Evolutionary conservation across 2,113 vertebrate species (phyloP).

Genomic region (Scomber scombrus): DNA sequence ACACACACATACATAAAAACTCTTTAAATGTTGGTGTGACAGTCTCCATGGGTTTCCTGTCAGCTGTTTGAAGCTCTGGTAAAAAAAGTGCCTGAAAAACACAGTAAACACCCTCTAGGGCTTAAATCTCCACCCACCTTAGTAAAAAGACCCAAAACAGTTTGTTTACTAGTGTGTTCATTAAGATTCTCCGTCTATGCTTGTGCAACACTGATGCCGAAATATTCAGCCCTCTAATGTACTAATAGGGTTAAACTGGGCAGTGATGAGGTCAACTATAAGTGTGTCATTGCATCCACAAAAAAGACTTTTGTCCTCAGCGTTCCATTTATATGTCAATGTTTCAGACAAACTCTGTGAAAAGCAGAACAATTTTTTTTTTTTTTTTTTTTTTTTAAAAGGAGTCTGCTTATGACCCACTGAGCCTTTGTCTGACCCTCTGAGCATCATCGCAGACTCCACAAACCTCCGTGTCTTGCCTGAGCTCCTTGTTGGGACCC

Average conservation of each 20-base stretch:
- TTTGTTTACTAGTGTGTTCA: slow-evolving; percentile 14
- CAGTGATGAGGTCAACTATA: background rate
- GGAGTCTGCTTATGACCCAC: slow-evolving; percentile 7
- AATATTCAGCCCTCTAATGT: background rate
- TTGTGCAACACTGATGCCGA: slow-evolving; percentile 16
- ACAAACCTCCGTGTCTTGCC: slow-evolving; percentile 18
- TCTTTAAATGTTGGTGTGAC: slow-evolving; percentile 7
- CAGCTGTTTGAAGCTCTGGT: background rate
- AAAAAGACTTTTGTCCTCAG: background rate
- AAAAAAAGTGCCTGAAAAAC: slow-evolving; percentile 3
- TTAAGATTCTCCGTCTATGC: background rate
- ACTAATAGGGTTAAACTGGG: background rate
- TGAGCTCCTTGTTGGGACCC: slow-evolving; percentile 17
- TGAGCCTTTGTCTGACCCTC: slow-evolving; percentile 52
- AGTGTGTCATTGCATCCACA: background rate
- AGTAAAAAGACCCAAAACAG: background rate
- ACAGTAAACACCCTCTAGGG: slow-evolving; percentile 23
- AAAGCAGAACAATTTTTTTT: background rate
- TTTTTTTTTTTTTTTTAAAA: too few species aligned
- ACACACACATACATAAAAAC: background rate
- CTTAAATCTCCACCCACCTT: slow-evolving; percentile 14
- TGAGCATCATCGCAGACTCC: slow-evolving; percentile 11
- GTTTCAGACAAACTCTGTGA: slow-evolving; percentile 9
- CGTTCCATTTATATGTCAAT: background rate
- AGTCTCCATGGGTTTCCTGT: background rate